These are phyloP conservation scores for Isotomurus palustris DNA, from an alignment of 2,888 invertebrate species.

Conservation along the genomic window DNA sequence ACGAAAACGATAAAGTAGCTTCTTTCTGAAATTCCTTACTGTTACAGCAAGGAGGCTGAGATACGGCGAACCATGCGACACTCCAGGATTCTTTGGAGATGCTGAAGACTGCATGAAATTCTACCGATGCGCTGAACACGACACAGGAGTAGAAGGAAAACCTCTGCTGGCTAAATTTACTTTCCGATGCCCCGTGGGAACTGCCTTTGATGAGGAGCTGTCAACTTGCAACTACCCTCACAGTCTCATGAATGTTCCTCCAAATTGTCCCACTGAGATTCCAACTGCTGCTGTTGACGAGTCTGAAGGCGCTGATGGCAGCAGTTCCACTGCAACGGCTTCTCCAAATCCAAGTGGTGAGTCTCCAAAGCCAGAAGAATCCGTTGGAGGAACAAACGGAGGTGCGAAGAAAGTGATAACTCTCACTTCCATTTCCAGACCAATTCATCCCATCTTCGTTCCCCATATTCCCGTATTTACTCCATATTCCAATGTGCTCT, in stretches of 20 bases:
- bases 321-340: no score
- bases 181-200: slow-evolving; percentile 31
- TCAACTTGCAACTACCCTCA: slow-evolving; percentile 32
- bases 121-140: slow-evolving; percentile 34
- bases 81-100: slow-evolving; percentile 31
- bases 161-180: slow-evolving; percentile 11
- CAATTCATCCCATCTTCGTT: no score
- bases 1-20: background rate
- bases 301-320: no score
- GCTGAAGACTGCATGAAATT: slow-evolving; percentile 29
- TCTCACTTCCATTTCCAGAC: no score
- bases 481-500: no score
- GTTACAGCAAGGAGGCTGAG: no score
- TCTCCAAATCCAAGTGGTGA: background rate
- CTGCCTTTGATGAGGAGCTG: slow-evolving; percentile 32
- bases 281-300: no score
- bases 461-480: no score
- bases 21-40: no score
- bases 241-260: slow-evolving; percentile 19
- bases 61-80: slow-evolving; percentile 23
- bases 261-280: slow-evolving; percentile 17
- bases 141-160: slow-evolving; percentile 10
- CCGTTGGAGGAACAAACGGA: no score
- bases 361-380: background rate
- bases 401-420: no score